Percentiles rank a stretch among this genome's conserved stretches.
Evolutionary conservation across 2,113 vertebrate genomes (phyloP).

Genomic region (Electrona antarctica): DNA sequence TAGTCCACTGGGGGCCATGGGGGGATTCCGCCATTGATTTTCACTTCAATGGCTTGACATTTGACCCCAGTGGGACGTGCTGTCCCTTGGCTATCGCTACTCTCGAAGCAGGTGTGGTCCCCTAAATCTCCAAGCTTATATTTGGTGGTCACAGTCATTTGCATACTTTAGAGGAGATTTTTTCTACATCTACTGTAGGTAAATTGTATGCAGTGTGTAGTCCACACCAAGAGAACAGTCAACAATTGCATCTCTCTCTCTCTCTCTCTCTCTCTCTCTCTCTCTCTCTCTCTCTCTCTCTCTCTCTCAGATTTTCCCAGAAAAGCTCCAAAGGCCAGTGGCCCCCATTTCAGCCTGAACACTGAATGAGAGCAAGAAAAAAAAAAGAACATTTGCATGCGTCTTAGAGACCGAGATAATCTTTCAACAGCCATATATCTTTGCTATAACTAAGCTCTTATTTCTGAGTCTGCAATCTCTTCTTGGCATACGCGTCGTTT

Average conservation of each 20-base stretch:
- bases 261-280: background rate
- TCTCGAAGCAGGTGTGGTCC: constrained; percentile 49
- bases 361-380: constrained; percentile 30
- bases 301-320: constrained; percentile 31
- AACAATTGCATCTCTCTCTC: background rate
- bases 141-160: constrained; percentile 42
- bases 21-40: constrained; percentile 68
- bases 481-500: constrained; percentile 1
- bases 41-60: constrained; percentile 69
- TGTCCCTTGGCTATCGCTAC: constrained; percentile 43
- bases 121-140: constrained; percentile 34
- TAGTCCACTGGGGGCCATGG: constrained; percentile 58
- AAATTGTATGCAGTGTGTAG: constrained; percentile 42
- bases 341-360: constrained; percentile 45
- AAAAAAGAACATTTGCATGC: constrained; percentile 56
- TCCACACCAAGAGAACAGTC: constrained; percentile 29
- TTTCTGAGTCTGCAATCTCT: constrained; percentile 30
- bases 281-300: background rate
- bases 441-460: background rate
- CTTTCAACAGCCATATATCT: constrained; percentile 15
- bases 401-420: constrained; percentile 47
- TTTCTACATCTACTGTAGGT: constrained; percentile 36
- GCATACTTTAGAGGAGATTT: constrained; percentile 37
- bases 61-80: constrained; percentile 54
- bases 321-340: constrained; percentile 34